Conservation (phyloP, 2,888 invertebrate genomes). For the Allacma fusca region DNA sequence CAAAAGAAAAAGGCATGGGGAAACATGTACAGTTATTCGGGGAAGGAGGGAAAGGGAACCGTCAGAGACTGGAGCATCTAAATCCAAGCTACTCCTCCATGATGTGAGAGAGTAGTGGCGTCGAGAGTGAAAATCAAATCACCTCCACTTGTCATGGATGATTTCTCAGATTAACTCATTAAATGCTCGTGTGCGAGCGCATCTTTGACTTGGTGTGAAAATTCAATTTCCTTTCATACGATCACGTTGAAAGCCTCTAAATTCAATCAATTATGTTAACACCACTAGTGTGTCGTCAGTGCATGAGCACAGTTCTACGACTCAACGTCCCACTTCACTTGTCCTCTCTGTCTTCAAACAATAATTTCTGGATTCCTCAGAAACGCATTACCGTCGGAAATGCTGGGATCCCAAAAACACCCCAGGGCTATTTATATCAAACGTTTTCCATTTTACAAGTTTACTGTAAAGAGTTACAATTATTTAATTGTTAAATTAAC, state of each 20-base stretch:
- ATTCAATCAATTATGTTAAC: slow-evolving; percentile 55
- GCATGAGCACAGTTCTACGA: not conserved
- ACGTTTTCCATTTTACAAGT: no score
- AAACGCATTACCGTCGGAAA: no score
- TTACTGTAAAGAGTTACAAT: no score
- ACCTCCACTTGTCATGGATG: slow-evolving; percentile 55
- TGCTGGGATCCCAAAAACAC: no score
- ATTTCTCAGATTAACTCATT: slow-evolving; percentile 60
- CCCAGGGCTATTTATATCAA: no score
- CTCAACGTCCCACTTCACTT: not conserved
- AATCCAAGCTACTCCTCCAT: not conserved
- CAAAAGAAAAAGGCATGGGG: not conserved
- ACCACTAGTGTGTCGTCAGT: not conserved
- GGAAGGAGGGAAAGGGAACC: not conserved
- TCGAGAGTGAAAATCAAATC: slow-evolving; percentile 49
- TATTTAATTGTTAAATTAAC: no score
- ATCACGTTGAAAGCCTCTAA: slow-evolving; percentile 44
- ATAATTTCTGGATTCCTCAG: no score
- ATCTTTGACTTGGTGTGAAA: slow-evolving; percentile 48
- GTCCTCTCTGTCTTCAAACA: no score
- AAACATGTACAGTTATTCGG: not conserved
- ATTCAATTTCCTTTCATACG: slow-evolving; percentile 47
- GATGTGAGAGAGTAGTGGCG: slow-evolving; percentile 1
- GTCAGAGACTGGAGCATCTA: not conserved
- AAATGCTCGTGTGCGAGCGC: slow-evolving; percentile 47